A percentile compares a stretch with the other conserved stretches of the same genome.
phyloP scores from a whole-genome alignment of 2,113 vertebrate species.

The Apistogramma diplotaenia region DNA sequence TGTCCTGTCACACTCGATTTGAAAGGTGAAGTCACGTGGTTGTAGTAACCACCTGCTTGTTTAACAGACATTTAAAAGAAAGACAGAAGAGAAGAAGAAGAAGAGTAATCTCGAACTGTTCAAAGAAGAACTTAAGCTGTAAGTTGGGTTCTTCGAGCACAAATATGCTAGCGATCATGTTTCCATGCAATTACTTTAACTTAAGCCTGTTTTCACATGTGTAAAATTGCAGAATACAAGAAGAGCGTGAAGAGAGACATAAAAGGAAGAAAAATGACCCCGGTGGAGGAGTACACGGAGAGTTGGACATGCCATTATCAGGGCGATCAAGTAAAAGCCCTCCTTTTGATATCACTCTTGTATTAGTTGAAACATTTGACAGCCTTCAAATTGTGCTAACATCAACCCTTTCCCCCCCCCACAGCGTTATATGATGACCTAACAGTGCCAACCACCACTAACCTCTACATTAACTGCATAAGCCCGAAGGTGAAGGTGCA shows the following conservation, averaged over 20 bases:
- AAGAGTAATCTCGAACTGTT: slow-evolving; percentile 83
- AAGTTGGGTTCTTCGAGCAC: no score
- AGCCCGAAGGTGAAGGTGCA: slow-evolving; percentile 77
- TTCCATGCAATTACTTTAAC: not conserved
- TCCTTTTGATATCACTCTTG: not conserved
- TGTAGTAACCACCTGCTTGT: not conserved
- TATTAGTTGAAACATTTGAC: not conserved
- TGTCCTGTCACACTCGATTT: fast-evolving
- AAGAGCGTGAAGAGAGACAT: slow-evolving; percentile 80
- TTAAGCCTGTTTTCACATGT: not conserved
- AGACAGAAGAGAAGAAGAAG: slow-evolving; percentile 81
- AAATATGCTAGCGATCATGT: not conserved
- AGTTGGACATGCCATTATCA: slow-evolving; percentile 67
- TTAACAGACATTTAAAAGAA: slow-evolving; percentile 74
- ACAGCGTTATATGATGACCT: slow-evolving; percentile 80
- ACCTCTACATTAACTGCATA: slow-evolving; percentile 83
- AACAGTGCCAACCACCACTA: slow-evolving; percentile 77
- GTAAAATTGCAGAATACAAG: slow-evolving; percentile 75
- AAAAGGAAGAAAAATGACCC: slow-evolving; percentile 78
- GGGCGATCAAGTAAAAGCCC: slow-evolving; percentile 71
- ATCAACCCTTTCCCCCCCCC: not conserved
- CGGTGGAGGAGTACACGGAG: slow-evolving; percentile 51
- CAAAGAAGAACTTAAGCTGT: slow-evolving; percentile 83
- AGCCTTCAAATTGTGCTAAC: not conserved
- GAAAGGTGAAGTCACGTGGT: not conserved